A percentile compares a stretch with the other conserved stretches of the same genome.
Conservation (phyloP, 2,797 vertebrate species). For the Botia kubotai region DNA sequence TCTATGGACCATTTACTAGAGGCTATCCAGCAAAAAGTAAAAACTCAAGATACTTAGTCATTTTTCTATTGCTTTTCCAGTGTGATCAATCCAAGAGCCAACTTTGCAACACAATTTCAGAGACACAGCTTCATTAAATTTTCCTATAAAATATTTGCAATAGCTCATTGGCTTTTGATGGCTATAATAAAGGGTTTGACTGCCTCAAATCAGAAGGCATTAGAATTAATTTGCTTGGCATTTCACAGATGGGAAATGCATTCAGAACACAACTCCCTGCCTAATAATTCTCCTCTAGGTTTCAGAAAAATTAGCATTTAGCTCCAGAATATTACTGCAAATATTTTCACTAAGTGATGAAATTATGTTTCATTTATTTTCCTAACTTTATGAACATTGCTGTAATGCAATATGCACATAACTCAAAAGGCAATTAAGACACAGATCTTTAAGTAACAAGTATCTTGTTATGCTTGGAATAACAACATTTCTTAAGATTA, state of each 20-base stretch:
- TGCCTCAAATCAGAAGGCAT: slow-evolving; percentile 76
- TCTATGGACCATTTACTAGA: slow-evolving; percentile 35
- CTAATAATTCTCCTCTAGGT: slow-evolving; percentile 29
- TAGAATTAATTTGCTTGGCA: slow-evolving; percentile 83
- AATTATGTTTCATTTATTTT: slow-evolving; percentile 1
- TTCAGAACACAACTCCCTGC: slow-evolving; percentile 67
- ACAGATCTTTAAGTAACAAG: slow-evolving; percentile 6
- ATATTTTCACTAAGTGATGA: slow-evolving; percentile 16
- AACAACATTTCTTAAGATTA: not conserved
- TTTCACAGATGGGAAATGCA: slow-evolving; percentile 78
- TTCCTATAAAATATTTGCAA: slow-evolving; percentile 82
- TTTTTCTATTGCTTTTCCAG: slow-evolving; percentile 24
- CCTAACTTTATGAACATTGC: not conserved
- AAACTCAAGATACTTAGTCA: slow-evolving; percentile 31
- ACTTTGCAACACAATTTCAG: slow-evolving; percentile 70
- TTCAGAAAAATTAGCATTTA: slow-evolving; percentile 68
- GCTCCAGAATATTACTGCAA: slow-evolving; percentile 62
- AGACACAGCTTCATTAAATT: slow-evolving; percentile 81
- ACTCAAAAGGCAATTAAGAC: not conserved
- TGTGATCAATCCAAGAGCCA: slow-evolving; percentile 34
- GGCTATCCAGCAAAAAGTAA: slow-evolving; percentile 42
- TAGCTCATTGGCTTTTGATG: slow-evolving; percentile 82
- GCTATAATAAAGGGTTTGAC: slow-evolving; percentile 79
- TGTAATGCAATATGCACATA: not conserved
- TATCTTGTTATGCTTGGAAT: not conserved